Percentiles rank a stretch among this genome's conserved stretches.
phyloP scores from a whole-genome alignment of 2,113 vertebrate species.

The Pygoscelis adeliae region DNA sequence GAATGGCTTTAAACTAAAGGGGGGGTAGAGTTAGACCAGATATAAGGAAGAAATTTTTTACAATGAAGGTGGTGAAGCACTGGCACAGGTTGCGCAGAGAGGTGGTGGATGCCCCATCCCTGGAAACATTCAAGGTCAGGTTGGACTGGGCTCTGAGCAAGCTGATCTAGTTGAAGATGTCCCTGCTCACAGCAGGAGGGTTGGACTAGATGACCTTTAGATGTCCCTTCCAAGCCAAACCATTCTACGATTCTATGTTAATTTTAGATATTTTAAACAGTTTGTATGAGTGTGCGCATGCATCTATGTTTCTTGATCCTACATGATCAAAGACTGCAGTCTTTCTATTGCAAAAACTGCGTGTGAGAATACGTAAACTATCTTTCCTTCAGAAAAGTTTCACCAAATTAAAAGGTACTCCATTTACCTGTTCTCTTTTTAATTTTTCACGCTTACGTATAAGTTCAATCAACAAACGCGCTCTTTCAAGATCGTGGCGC shows the following conservation, averaged over 20 bases:
- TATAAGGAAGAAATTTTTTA: not conserved
- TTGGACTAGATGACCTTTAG: not conserved
- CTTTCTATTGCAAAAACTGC: not conserved
- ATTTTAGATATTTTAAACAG: not conserved
- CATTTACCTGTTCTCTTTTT: conserved; percentile 92
- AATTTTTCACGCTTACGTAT: conserved; percentile 97
- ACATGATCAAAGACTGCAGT: not conserved
- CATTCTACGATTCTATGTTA: not conserved
- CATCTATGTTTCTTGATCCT: rapidly evolving
- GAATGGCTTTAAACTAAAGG: not conserved
- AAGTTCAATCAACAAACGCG: conserved; percentile 90
- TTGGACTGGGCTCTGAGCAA: rapidly evolving
- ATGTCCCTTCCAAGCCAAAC: not conserved
- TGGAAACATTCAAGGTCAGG: not conserved
- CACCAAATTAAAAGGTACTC: not conserved
- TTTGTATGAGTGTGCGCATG: rapidly evolving
- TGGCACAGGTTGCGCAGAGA: not conserved
- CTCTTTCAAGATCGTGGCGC: conserved; percentile 93
- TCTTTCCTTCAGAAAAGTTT: not conserved
- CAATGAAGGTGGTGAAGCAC: not conserved
- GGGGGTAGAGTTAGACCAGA: not conserved
- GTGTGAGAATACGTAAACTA: not conserved
- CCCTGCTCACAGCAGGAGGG: rapidly evolving
- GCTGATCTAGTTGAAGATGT: not conserved
- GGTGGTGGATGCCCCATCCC: not conserved